These are phyloP conservation scores for Cyrtonyx montezumae DNA, from an alignment of 2,113 vertebrate species.

Conservation along the genomic window DNA sequence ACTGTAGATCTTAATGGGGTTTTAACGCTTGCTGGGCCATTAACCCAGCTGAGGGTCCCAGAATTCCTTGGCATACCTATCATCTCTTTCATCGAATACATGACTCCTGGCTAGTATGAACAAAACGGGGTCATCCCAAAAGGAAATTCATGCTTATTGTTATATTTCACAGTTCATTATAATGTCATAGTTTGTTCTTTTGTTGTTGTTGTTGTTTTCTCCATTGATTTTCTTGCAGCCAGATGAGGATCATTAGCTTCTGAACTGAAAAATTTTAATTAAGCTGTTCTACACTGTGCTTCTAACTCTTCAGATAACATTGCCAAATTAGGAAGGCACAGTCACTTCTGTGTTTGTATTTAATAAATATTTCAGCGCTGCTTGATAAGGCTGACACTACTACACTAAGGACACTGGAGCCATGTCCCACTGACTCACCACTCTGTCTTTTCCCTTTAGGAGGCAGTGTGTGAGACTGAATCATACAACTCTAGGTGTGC, in stretches of 20 bases:
- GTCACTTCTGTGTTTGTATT: background rate
- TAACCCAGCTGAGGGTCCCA: constrained; percentile 40
- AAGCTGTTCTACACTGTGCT: background rate
- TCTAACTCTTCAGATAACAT: constrained; percentile 13
- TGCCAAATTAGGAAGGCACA: constrained; percentile 37
- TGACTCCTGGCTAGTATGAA: constrained; percentile 1
- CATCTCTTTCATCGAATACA: constrained; percentile 23
- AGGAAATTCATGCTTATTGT: constrained; percentile 38
- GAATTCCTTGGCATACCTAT: constrained; percentile 5
- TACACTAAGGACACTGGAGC: constrained; percentile 36
- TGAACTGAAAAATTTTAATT: constrained; percentile 64
- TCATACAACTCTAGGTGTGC: constrained; percentile 49
- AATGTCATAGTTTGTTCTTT: background rate
- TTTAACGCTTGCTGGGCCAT: constrained; percentile 34
- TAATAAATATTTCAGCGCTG: constrained; percentile 38
- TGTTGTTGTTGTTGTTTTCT: constrained; percentile 18
- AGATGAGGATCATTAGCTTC: constrained; percentile 56
- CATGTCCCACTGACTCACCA: constrained; percentile 61
- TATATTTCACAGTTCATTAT: background rate
- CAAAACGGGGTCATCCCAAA: constrained; percentile 18
- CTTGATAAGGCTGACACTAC: constrained; percentile 39
- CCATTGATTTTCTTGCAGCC: constrained; percentile 22
- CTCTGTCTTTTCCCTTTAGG: constrained; percentile 48
- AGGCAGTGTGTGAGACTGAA: constrained; percentile 44
- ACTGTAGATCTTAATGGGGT: constrained; percentile 8